These are phyloP conservation scores for Acleris laterana DNA, from an alignment of 2,888 invertebrate species.

Conservation along the genomic window DNA sequence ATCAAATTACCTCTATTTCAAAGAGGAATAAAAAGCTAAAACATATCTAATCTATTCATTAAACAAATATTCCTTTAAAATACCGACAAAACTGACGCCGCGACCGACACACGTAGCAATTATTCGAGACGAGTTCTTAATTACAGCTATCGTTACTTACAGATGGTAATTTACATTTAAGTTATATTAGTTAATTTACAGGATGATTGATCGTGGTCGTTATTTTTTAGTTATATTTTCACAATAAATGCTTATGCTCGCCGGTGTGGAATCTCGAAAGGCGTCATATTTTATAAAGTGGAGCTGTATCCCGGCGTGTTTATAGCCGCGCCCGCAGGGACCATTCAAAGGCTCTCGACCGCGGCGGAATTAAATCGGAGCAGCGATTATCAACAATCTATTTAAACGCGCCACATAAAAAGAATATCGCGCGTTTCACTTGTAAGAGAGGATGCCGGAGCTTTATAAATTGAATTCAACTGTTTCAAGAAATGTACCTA, in stretches of 20 bases:
- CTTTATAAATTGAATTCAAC: conserved; percentile 3
- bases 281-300: conserved; percentile 50
- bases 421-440: conserved; percentile 6
- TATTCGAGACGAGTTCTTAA: conserved; percentile 17
- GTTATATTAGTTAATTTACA: neutral
- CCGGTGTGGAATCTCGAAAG: conserved; percentile 42
- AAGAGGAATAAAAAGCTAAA: no score
- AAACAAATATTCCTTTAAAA: no score
- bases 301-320: conserved; percentile 53
- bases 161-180: conserved; percentile 5
- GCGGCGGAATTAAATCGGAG: conserved; percentile 45
- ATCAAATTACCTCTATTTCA: no score
- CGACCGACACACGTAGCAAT: conserved; percentile 10
- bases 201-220: neutral
- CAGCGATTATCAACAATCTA: conserved; percentile 36
- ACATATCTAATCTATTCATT: no score
- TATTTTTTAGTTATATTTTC: neutral
- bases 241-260: conserved; percentile 21
- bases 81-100: no score
- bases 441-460: neutral
- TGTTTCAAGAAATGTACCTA: neutral
- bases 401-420: conserved; percentile 23
- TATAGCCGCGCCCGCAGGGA: conserved; percentile 49
- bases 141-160: conserved; percentile 21
- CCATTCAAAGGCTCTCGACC: conserved; percentile 46